These are phyloP conservation scores for Timema podura DNA, from an alignment of 2,888 invertebrate genomes.

Conservation along the genomic window DNA sequence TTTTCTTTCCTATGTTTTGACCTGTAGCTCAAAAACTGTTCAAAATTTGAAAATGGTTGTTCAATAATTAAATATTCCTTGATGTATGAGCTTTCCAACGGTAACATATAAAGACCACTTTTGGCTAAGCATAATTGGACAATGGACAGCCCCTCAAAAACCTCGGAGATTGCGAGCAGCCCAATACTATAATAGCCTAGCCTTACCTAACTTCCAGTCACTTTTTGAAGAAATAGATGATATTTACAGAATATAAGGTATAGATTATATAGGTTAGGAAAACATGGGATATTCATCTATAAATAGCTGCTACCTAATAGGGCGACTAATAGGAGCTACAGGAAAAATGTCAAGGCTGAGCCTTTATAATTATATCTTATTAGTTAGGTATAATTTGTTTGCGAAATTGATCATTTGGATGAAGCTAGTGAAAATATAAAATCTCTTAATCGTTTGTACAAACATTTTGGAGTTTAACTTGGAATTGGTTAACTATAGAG, in stretches of 20 bases:
- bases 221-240: not conserved
- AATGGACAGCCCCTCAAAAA: not conserved
- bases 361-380: too few species aligned
- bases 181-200: not conserved
- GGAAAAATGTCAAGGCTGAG: too few species aligned
- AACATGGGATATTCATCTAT: not conserved
- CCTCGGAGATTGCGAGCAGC: not conserved
- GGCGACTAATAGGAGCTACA: too few species aligned
- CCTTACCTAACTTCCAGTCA: not conserved
- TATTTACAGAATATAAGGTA: not conserved
- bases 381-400: too few species aligned
- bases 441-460: not conserved
- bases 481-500: too few species aligned
- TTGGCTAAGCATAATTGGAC: not conserved
- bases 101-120: not conserved
- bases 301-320: not conserved
- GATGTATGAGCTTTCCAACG: not conserved
- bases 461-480: too few species aligned
- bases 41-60: not conserved
- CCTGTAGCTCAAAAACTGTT: not conserved
- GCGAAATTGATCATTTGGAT: too few species aligned
- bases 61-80: constrained; percentile 1
- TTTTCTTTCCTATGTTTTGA: not conserved
- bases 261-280: not conserved
- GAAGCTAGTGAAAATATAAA: not conserved